Base-by-base conservation (phyloP, 2,888 invertebrate species). In the Leptopilina syphax region DNA sequence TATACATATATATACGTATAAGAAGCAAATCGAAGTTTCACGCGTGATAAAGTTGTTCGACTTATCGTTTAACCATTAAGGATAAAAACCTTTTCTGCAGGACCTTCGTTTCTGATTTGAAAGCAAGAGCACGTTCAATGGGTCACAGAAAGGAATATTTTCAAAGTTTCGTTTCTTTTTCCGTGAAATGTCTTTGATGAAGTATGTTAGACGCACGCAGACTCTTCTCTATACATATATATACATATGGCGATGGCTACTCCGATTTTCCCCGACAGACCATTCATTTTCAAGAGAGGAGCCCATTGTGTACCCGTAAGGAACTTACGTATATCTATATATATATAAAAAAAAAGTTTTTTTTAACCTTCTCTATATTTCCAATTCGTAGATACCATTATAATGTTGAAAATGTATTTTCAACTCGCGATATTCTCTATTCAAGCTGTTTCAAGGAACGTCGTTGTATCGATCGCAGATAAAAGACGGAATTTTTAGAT, bases 211-310 rank as follows among this genome's bases (percentile, higher is more conserved):
- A 50, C 12, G 24, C 54, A 10, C 34, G 34, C 54, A 54, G 50
- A 68, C 50, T 68, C 50, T 68, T 68, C 50, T 68, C 13, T 4
- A 34, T 34, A 34, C 34, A 34, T 34, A 34, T 34, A 34, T 34
- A 34, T 27, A 27, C 27, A 12, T 70, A 44, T 44, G 13, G 70
- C 50, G 12, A 10, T 12, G 9, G 12, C 54, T 70, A 54, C 77
- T 80, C 84, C 81, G 82, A 84, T 83, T 84, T 82, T 34, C 34
- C 79, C 80, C 81, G 81, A 82, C 84, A 84, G 84, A 79, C 82
- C 82, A 84, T 84, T 83, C 82, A 83, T 50, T 84, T 84, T 82
- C 82, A 82, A 83, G 81, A 81, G 84, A 83, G 81, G 81, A 83
- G 79, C 81, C 34, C 83, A 84, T 84, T 81, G 81, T 82, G 83